Base-by-base conservation (phyloP, 2,797 vertebrate genomes). In the Rousettus madagascariensis region DNA sequence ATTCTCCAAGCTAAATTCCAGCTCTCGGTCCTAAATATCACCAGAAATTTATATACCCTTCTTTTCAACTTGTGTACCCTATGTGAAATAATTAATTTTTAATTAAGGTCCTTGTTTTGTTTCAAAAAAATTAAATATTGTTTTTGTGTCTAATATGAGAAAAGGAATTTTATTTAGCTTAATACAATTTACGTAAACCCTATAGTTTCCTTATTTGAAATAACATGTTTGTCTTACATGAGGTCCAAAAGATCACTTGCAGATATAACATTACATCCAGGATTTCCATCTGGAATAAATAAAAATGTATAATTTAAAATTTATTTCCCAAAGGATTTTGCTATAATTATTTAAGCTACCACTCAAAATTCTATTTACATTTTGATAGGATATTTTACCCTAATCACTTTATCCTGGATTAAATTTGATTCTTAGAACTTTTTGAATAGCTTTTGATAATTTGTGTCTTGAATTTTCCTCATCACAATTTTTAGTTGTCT, bases 181-280 rank as follows among this genome's bases (percentile, higher is more conserved):
- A 89, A 68, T 85, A 82, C 1, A 9, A 79, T 55, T 90, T 69
- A 57, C 51, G 77, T 79, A 53, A 43, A 6, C 53, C 36, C 28
- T 96, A 69, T 77, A n/a, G 41, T 87, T 94, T 93, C 72, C 5
- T 5, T 61, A 80, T 78, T 84, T 92, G 51, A 90, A 89, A 91
- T 88, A 90, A 75, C 17, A n/a, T 36, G 65, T 55, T 63, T 85
- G 8, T 85, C 28, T 86, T 71, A 66, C 22, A 78, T 68, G 20
- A 84, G 72, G 82, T 95, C 57, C 26, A 80, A 90, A 89, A 91
- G n/a, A 86, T 61, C 30, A 96, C 12, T 75, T 66, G 57, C 26
- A 85, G 1, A 33, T 53, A 79, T 38, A 79, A 92, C 10, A 71
- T 43, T 59, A 95, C 9, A 86, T 75, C 20, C 43, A 61, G 9